Evolutionary conservation across 2,113 vertebrate species (phyloP).

Genomic region (Apteryx owenii): DNA sequence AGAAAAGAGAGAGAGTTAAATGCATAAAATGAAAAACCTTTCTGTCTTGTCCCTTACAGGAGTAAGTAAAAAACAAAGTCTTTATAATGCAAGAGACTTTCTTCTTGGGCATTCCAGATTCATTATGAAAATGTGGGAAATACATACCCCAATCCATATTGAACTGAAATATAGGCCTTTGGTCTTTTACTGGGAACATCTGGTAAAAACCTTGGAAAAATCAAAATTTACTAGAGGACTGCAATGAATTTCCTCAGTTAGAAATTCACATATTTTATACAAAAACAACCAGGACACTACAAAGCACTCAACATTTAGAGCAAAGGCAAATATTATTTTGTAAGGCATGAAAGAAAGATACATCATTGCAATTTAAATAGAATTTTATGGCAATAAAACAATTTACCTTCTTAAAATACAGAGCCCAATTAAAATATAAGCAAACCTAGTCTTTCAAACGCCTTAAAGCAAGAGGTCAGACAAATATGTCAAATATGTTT

Average conservation of each 20-base stretch:
- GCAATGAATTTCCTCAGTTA: slow-evolving; percentile 42
- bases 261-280: slow-evolving; percentile 29
- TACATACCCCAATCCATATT: neutral
- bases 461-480: slow-evolving; percentile 74
- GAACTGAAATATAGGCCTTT: neutral
- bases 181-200: neutral
- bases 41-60: neutral
- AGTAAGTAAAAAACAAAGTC: neutral
- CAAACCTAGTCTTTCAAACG: slow-evolving; percentile 2
- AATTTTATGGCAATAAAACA: slow-evolving; percentile 12
- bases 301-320: slow-evolving; percentile 37
- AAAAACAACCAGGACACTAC: slow-evolving; percentile 38
- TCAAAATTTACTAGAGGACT: slow-evolving; percentile 27
- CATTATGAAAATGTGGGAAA: neutral
- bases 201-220: slow-evolving; percentile 1
- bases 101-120: neutral
- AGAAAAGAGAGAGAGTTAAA: neutral
- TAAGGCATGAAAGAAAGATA: slow-evolving; percentile 50
- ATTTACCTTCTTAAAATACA: neutral
- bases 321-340: slow-evolving; percentile 54
- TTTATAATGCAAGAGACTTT: neutral
- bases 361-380: neutral
- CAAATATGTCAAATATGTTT: slow-evolving; percentile 90
- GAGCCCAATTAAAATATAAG: slow-evolving; percentile 13
- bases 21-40: neutral